Evolutionary conservation across 64 coral and sea anemone genomes (phyloP).

Genomic region (Stylophora pistillata): DNA sequence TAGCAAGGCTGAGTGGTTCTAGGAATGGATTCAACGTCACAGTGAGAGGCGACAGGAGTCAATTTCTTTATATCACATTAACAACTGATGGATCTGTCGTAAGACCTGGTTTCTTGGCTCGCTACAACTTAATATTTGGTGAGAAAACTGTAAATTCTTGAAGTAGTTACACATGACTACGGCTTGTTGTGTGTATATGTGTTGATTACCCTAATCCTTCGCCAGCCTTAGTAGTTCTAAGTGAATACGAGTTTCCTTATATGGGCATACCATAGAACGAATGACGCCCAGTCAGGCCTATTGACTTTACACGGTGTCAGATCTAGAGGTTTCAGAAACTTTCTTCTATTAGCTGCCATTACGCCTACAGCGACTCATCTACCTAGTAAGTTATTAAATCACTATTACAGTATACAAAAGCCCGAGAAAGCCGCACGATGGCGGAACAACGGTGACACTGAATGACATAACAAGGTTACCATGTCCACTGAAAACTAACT

Average conservation of each 20-base stretch:
- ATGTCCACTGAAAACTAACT: too few relatives aligned
- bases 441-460: too few relatives aligned
- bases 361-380: too few relatives aligned
- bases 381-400: too few relatives aligned
- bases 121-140: neutral
- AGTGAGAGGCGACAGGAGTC: neutral
- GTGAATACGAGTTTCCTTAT: constrained; percentile 11
- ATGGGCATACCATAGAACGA: neutral
- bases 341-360: too few relatives aligned
- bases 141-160: neutral
- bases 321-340: neutral
- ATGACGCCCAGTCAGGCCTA: neutral
- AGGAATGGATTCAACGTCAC: neutral
- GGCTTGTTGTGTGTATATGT: too few relatives aligned
- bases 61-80: neutral
- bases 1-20: neutral
- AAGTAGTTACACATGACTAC: neutral
- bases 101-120: neutral
- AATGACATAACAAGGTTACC: too few relatives aligned
- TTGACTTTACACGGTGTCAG: neutral
- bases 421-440: too few relatives aligned
- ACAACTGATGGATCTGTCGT: neutral
- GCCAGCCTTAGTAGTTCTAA: too few relatives aligned
- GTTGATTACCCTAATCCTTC: too few relatives aligned
- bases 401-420: too few relatives aligned